Evolutionary conservation across 2,888 invertebrate genomes (phyloP).

Genomic region (Idaea straminata): DNA sequence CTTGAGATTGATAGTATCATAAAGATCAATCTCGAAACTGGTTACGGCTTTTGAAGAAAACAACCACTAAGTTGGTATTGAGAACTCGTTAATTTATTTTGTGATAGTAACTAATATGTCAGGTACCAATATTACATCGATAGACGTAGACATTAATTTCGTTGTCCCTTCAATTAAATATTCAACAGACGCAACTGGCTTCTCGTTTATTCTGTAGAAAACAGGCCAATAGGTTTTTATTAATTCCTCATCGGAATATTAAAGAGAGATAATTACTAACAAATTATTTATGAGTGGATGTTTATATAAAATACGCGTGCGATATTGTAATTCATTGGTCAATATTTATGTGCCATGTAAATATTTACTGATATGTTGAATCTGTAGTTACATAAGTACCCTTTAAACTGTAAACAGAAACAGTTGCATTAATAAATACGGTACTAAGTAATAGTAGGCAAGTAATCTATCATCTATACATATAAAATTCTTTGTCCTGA

Average conservation of each 20-base stretch:
- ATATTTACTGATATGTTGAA: too few relatives aligned
- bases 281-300: background rate
- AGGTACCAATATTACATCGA: constrained; percentile 12
- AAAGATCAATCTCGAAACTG: background rate
- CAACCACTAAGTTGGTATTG: background rate
- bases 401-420: too few relatives aligned
- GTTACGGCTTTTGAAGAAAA: background rate
- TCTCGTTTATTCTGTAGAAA: constrained; percentile 40
- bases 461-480: too few relatives aligned
- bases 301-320: background rate
- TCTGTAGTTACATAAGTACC: too few relatives aligned
- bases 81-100: background rate
- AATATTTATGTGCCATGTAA: too few relatives aligned
- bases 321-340: too few relatives aligned
- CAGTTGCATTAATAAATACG: too few relatives aligned
- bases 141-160: constrained; percentile 48
- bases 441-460: too few relatives aligned
- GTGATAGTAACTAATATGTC: background rate
- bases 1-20: background rate
- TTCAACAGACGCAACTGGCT: constrained; percentile 58
- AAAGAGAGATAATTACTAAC: background rate
- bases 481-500: too few relatives aligned
- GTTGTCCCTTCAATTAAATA: constrained; percentile 63
- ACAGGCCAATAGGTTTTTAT: constrained; percentile 55
- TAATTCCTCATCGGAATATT: constrained; percentile 47